A percentile compares a stretch with the other conserved stretches of the same genome.
These are phyloP conservation scores for Periplaneta americana DNA, from an alignment of 1,140 invertebrate genomes.

Conservation along the genomic window DNA sequence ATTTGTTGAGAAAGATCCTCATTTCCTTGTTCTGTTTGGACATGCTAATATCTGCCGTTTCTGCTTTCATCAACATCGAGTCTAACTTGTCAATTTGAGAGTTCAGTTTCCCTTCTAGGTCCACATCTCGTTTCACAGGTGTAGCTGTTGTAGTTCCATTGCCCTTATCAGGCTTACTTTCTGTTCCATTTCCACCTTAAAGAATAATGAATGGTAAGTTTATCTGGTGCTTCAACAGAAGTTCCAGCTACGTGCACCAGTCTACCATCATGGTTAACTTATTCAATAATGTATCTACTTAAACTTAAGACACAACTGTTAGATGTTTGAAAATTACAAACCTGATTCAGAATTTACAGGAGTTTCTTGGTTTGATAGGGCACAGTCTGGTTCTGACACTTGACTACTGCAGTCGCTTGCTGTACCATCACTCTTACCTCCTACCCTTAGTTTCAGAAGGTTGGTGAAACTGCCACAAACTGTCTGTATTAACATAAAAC, in stretches of 20 bases:
- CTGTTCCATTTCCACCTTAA: neutral
- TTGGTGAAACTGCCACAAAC: constrained; percentile 60
- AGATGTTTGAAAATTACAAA: constrained; percentile 38
- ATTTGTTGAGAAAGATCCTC: constrained; percentile 54
- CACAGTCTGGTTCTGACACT: constrained; percentile 3
- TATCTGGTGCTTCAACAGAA: too few species aligned
- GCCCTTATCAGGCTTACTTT: neutral
- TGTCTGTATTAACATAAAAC: constrained; percentile 40
- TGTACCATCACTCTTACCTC: constrained; percentile 31
- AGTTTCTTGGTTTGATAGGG: constrained; percentile 10
- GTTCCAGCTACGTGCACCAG: too few species aligned
- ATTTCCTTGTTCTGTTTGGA: constrained; percentile 66
- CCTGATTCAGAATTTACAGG: constrained; percentile 33
- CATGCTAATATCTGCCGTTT: constrained; percentile 59
- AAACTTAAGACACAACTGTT: too few species aligned
- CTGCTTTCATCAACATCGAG: constrained; percentile 55
- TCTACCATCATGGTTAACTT: too few species aligned
- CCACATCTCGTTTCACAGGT: constrained; percentile 42
- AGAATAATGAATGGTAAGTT: too few species aligned
- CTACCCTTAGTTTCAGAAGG: constrained; percentile 49
- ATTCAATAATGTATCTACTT: too few species aligned
- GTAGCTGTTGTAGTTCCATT: too few species aligned
- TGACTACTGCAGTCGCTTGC: constrained; percentile 30
- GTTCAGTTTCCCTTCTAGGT: constrained; percentile 49
- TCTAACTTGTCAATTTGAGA: constrained; percentile 59